Conservation (phyloP, 2,113 vertebrate species). For the western clawed frog (Xenopus tropicalis) region UCB_Xtro_10.0 CM004445.2:121780001-121780500, state of each 20-base stretch:
- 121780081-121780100: slow-evolving; percentile 93
- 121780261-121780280: slow-evolving; percentile 88
- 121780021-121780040: slow-evolving; percentile 90
- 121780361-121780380: slow-evolving; percentile 88
- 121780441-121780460: neutral
- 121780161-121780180: rapidly evolving
- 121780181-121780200: neutral
- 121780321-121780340: slow-evolving; percentile 85
- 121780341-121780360: slow-evolving; percentile 87
- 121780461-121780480: neutral
- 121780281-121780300: slow-evolving; percentile 96
- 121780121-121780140: slow-evolving; percentile 89
- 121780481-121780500: neutral
- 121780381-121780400: slow-evolving; percentile 94
- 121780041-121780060: slow-evolving; percentile 76
- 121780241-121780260: no score
- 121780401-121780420: slow-evolving; percentile 99
- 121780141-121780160: slow-evolving; percentile 87
- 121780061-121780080: slow-evolving; percentile 93
- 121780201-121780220: no score
- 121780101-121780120: slow-evolving; percentile 88
- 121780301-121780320: slow-evolving; percentile 89
- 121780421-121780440: slow-evolving; percentile 65
- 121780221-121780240: no score
- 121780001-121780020: slow-evolving; percentile 89